Evolutionary conservation across 1,140 invertebrate species (phyloP).

Genomic region (Solenopsis fugax): DNA sequence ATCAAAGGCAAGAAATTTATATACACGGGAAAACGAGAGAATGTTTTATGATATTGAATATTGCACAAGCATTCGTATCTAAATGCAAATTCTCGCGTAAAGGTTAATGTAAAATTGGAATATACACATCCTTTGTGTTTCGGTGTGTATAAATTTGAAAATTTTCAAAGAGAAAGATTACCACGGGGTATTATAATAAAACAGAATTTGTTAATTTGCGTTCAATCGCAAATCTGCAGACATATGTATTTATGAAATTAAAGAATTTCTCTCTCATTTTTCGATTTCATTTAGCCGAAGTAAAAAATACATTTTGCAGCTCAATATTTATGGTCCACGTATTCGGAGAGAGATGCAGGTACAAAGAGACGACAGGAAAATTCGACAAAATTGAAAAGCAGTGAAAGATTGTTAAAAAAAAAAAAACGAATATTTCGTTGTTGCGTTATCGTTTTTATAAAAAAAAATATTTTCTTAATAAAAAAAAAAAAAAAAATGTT

Average conservation of each 20-base stretch:
- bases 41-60: slow-evolving; percentile 53
- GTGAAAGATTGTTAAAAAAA: not conserved
- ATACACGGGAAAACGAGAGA: slow-evolving; percentile 16
- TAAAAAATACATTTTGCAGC: slow-evolving; percentile 34
- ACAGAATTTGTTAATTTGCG: not conserved
- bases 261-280: not conserved
- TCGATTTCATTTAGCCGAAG: not conserved
- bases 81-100: slow-evolving; percentile 52
- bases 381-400: slow-evolving; percentile 41
- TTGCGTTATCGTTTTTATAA: not conserved
- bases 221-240: not conserved
- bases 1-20: slow-evolving; percentile 28
- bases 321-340: slow-evolving; percentile 20
- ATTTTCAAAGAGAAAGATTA: slow-evolving; percentile 18
- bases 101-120: slow-evolving; percentile 52
- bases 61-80: slow-evolving; percentile 38
- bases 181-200: not conserved
- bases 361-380: slow-evolving; percentile 32
- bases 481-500: slow-evolving; percentile 38
- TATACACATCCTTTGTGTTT: slow-evolving; percentile 35
- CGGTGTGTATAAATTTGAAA: slow-evolving; percentile 31
- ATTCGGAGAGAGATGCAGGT: not conserved
- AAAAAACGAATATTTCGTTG: slow-evolving; percentile 6
- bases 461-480: slow-evolving; percentile 34
- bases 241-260: slow-evolving; percentile 20